phyloP scores from a whole-genome alignment of 2,113 vertebrate genomes.

The Phoxinus phoxinus region DNA sequence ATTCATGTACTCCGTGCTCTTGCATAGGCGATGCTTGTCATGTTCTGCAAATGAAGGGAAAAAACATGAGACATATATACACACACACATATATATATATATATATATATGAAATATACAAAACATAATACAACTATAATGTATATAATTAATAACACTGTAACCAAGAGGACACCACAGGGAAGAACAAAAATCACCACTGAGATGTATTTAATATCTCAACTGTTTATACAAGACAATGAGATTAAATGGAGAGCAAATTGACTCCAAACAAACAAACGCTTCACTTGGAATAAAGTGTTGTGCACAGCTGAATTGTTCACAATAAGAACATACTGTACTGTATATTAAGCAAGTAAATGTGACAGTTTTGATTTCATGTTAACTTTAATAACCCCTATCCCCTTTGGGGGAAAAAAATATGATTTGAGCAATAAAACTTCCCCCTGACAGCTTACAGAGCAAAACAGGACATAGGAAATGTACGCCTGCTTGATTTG shows the following conservation, averaged over 20 bases:
- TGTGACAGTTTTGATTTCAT: not conserved
- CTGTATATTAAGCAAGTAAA: not conserved
- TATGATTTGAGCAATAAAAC: not conserved
- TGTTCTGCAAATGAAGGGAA: slow-evolving; percentile 86
- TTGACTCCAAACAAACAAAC: not conserved
- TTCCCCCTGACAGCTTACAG: not conserved
- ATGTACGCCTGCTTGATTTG: not conserved
- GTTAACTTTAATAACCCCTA: not conserved
- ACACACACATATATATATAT: too few species aligned
- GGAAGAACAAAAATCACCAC: not conserved
- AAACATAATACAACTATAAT: too few species aligned
- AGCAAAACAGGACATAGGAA: not conserved
- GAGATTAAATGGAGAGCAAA: not conserved
- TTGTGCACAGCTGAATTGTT: not conserved
- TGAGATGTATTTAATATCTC: not conserved
- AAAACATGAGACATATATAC: slow-evolving; percentile 52
- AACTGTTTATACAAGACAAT: not conserved
- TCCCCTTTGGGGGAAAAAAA: not conserved
- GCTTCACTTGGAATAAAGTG: not conserved
- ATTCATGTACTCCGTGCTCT: slow-evolving; percentile 99
- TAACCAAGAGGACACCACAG: not conserved
- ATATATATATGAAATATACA: too few species aligned
- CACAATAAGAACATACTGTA: not conserved
- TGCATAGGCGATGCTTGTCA: slow-evolving; percentile 95
- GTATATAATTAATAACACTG: not conserved